phyloP scores from a whole-genome alignment of 2,113 vertebrate genomes.

The Amphilophus citrinellus region DNA sequence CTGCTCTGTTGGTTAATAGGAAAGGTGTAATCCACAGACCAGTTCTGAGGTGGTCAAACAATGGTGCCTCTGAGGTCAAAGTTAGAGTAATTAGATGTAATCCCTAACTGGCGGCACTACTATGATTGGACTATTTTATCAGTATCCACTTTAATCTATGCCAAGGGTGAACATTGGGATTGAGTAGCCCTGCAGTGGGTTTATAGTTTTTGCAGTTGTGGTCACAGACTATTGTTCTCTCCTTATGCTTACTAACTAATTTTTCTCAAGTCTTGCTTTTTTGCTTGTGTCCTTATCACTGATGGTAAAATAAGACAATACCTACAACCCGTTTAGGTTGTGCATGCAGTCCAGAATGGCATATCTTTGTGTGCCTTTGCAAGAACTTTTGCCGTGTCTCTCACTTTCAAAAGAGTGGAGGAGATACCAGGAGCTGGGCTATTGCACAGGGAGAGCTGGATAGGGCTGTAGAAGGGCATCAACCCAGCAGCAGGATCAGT shows the following conservation, averaged over 20 bases:
- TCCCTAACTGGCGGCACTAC: slow-evolving; percentile 50
- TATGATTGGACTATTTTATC: slow-evolving; percentile 69
- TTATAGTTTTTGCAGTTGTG: slow-evolving; percentile 14
- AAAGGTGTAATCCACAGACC: slow-evolving; percentile 57
- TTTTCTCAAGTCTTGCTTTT: no score
- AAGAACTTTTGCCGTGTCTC: background rate
- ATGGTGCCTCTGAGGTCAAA: slow-evolving; percentile 61
- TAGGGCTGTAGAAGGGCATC: background rate
- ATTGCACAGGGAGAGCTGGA: background rate
- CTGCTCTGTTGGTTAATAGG: slow-evolving; percentile 53
- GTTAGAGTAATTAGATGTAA: slow-evolving; percentile 75
- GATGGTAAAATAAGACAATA: no score
- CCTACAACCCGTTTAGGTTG: no score
- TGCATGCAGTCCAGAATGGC: background rate
- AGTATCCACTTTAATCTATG: slow-evolving; percentile 52
- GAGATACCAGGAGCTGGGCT: background rate
- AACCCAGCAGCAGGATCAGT: background rate
- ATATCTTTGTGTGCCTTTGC: background rate
- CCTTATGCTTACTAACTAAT: no score
- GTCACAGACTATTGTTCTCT: no score
- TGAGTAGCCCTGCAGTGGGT: slow-evolving; percentile 31
- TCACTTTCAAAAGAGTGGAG: background rate
- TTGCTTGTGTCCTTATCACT: no score
- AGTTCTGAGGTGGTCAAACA: slow-evolving; percentile 28
- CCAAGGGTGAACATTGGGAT: slow-evolving; percentile 24